Percentiles rank a stretch among this genome's conserved stretches.
Conservation (phyloP, 2,113 vertebrate genomes). For the Microtus ochrogaster region DNA sequence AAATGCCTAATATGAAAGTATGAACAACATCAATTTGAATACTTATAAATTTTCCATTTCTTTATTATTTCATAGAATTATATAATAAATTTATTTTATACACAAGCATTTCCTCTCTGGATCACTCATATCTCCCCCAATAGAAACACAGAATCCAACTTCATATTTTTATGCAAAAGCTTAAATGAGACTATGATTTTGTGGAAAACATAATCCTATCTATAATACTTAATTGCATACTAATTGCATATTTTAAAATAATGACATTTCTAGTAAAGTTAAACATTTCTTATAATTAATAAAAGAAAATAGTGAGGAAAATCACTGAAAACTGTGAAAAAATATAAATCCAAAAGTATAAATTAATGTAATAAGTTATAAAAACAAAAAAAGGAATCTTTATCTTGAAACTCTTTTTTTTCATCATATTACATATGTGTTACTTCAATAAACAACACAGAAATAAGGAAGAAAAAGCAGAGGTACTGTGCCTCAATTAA, state of each 20-base stretch:
- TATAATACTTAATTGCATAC: not conserved
- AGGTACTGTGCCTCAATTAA: not conserved
- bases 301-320: not conserved
- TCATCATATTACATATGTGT: not conserved
- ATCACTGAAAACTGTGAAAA: not conserved
- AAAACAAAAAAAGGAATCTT: not conserved
- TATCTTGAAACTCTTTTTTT: not conserved
- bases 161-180: not conserved
- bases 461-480: not conserved
- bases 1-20: not conserved
- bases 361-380: not conserved
- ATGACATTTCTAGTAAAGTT: not conserved
- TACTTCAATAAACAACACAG: not conserved
- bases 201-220: not conserved
- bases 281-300: not conserved
- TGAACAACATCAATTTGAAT: no score
- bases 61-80: not conserved
- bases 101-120: not conserved
- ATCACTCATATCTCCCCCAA: not conserved
- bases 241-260: not conserved
- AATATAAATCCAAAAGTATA: not conserved
- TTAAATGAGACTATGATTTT: not conserved
- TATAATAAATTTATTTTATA: not conserved
- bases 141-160: not conserved
- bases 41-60: not conserved